A percentile compares a stretch with the other conserved stretches of the same genome.
phyloP scores from a whole-genome alignment of 1,140 invertebrate genomes.

The Armadillidium nasatum region DNA sequence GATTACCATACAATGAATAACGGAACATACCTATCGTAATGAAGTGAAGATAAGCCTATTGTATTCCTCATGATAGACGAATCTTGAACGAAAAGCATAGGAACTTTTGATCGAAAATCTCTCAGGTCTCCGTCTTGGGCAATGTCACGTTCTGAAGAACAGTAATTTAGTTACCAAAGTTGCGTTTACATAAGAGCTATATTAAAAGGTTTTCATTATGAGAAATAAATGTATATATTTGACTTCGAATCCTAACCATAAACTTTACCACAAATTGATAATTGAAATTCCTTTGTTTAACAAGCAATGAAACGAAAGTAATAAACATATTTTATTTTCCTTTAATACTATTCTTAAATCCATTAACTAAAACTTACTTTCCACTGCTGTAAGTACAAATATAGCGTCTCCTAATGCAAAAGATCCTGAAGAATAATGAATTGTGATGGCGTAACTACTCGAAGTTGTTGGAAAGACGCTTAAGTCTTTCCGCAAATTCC shows the following conservation, averaged over 20 bases:
- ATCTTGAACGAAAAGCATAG: conserved; percentile 58
- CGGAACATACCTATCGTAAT: conserved; percentile 67
- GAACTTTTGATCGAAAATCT: conserved; percentile 40
- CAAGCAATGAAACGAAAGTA: too few species aligned
- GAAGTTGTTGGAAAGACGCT: conserved; percentile 81
- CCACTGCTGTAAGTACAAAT: conserved; percentile 70
- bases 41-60: conserved; percentile 72
- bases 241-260: too few species aligned
- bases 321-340: too few species aligned
- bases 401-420: conserved; percentile 74
- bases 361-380: conserved; percentile 35
- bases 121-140: conserved; percentile 37
- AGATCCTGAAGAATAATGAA: conserved; percentile 74
- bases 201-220: too few species aligned
- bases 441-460: conserved; percentile 71
- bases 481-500: conserved; percentile 73
- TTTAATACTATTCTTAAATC: too few species aligned
- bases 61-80: conserved; percentile 73
- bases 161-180: too few species aligned
- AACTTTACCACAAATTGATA: too few species aligned
- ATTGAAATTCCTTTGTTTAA: too few species aligned
- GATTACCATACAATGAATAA: conserved; percentile 17
- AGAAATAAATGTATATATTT: too few species aligned
- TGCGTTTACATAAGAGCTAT: too few species aligned
- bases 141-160: conserved; percentile 34